Evolutionary conservation across 2,888 invertebrate species (phyloP).

Genomic region (Nipponacmea schrenckii): DNA sequence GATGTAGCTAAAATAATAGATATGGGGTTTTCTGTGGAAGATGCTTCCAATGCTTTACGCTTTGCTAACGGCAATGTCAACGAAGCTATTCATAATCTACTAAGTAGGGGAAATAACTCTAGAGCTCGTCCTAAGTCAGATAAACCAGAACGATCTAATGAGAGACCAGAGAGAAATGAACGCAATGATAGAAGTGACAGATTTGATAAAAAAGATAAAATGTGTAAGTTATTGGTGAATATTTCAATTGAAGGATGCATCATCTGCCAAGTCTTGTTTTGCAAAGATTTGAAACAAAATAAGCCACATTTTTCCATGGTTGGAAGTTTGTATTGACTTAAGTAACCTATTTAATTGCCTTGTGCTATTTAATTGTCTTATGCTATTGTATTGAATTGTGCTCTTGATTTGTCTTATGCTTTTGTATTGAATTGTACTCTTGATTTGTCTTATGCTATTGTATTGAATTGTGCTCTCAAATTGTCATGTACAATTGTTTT

Average conservation of each 20-base stretch:
- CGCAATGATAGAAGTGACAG: neutral
- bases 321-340: too few species aligned
- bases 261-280: too few species aligned
- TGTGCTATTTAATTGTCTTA: too few species aligned
- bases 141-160: neutral
- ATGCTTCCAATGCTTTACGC: slow-evolving; percentile 80
- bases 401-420: too few species aligned
- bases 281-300: too few species aligned
- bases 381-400: too few species aligned
- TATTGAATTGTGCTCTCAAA: too few species aligned
- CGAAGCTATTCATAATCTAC: slow-evolving; percentile 57
- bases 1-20: slow-evolving; percentile 77
- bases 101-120: slow-evolving; percentile 34
- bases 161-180: slow-evolving; percentile 1
- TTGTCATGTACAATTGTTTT: too few species aligned
- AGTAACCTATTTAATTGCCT: too few species aligned
- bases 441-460: too few species aligned
- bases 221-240: neutral
- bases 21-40: slow-evolving; percentile 81
- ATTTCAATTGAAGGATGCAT: neutral
- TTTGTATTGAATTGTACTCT: too few species aligned
- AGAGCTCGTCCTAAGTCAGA: slow-evolving; percentile 2
- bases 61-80: slow-evolving; percentile 78
- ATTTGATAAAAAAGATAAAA: neutral
- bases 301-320: too few species aligned